These are phyloP conservation scores for Toxotes chatareus DNA, from an alignment of 2,113 vertebrate genomes.

Conservation along the genomic window DNA sequence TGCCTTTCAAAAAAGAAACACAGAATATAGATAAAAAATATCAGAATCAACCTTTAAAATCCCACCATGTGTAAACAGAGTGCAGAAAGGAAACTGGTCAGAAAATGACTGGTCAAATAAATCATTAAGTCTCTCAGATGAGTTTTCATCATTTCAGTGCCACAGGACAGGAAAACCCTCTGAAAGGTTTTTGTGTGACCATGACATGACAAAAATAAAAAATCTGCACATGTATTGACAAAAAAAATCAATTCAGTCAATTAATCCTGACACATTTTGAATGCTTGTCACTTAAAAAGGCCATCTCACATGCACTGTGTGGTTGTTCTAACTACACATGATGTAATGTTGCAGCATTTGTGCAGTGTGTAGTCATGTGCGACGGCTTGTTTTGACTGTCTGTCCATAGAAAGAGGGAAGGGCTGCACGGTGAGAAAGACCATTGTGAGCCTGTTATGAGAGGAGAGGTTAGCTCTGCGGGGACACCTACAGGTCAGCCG, in stretches of 20 bases:
- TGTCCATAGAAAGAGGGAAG: conserved; percentile 25
- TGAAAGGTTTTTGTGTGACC: background rate
- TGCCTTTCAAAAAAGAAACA: too few relatives aligned
- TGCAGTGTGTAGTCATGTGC: conserved; percentile 44
- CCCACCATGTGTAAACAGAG: background rate
- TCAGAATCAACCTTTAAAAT: background rate
- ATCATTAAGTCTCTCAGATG: background rate
- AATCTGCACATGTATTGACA: background rate
- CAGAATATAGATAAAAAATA: too few relatives aligned
- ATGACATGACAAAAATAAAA: background rate
- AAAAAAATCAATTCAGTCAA: background rate
- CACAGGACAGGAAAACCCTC: background rate
- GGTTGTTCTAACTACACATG: conserved; percentile 34
- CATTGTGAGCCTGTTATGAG: background rate
- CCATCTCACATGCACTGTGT: background rate
- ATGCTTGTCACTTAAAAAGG: background rate
- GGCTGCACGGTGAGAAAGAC: background rate
- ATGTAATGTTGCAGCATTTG: conserved; percentile 64
- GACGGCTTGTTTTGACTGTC: conserved; percentile 59
- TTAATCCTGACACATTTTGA: background rate
- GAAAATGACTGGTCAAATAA: background rate
- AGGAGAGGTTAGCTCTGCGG: conserved; percentile 56
- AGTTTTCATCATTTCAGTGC: background rate
- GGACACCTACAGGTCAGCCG: conserved; percentile 69
- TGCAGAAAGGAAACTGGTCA: background rate